Evolutionary conservation across 2,888 invertebrate genomes (phyloP), one percentile per base, ranked within the genome.

Genomic region (Acanthococcus lagerstroemiae): DNA sequence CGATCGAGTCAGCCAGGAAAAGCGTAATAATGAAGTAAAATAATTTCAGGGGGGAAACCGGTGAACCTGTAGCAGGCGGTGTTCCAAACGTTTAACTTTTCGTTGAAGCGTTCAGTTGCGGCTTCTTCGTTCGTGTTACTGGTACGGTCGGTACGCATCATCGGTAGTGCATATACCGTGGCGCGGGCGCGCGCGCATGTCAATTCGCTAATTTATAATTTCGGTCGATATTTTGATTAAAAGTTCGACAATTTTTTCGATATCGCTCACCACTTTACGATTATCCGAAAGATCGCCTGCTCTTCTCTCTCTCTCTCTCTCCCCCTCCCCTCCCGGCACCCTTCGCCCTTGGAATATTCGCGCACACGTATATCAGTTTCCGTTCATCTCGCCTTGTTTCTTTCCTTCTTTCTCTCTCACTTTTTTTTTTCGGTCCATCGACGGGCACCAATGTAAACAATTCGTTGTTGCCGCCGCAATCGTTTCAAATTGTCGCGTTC

Each of bases 71-170:
- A 48, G 60, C 37, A 37, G 63, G 37, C 37, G 60, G 37, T 63
- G 63, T 63, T 63, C 63, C 63, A 54, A 63, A 52, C 63, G 54
- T 54, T 63, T 63, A 54, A 63, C 54, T 63, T 63, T 63, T 63
- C 63, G 63, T 37, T 63, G 63, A 63, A 63, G 63, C 63, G 63
- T 63, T 63, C 63, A 63, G 63, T 63, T 63, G 63, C 63, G 63
- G 63, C 63, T 63, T 63, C 63, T 63, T 50, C 37, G 63, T 63
- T 63, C 63, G 63, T 54, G 63, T 63, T 37, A 63, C 54, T 54
- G 60, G 60, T 60, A n/a, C n/a, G n/a, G n/a, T n/a, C n/a, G 58
- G 58, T 58, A 54, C 63, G 63, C 54, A 63, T 63, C 54, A 63
- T 63, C 63, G 54, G 54, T 63, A 63, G 63, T 63, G 63, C 63